A percentile compares a stretch with the other conserved stretches of the same genome.
These are phyloP conservation scores for Paracyclopina nana DNA, from an alignment of 1,140 invertebrate genomes.

Conservation along the genomic window DNA sequence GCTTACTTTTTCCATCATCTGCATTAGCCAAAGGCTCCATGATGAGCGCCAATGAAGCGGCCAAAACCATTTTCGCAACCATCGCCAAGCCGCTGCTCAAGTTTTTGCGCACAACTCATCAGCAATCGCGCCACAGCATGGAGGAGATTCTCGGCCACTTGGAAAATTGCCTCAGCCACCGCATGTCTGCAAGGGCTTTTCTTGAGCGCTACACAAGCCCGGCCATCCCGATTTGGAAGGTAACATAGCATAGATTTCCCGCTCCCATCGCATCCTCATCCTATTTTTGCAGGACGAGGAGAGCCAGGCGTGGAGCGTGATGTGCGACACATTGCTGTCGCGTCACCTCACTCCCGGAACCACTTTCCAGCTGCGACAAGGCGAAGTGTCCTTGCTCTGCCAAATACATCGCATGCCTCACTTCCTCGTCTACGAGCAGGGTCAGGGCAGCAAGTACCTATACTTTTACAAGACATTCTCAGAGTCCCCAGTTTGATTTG, in stretches of 20 bases:
- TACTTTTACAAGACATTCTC: too few relatives aligned
- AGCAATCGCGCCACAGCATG: slow-evolving; percentile 79
- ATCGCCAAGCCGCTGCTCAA: slow-evolving; percentile 87
- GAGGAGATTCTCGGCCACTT: slow-evolving; percentile 69
- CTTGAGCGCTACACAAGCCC: slow-evolving; percentile 65
- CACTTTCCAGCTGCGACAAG: slow-evolving; percentile 73
- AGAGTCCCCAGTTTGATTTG: too few relatives aligned
- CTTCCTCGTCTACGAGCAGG: too few relatives aligned
- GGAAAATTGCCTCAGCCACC: slow-evolving; percentile 65
- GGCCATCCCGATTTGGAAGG: slow-evolving; percentile 31
- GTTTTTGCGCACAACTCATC: slow-evolving; percentile 75
- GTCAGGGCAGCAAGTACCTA: too few relatives aligned
- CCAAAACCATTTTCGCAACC: slow-evolving; percentile 88
- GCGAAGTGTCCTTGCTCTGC: slow-evolving; percentile 75
- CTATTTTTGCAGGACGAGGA: slow-evolving; percentile 31
- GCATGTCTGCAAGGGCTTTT: slow-evolving; percentile 71
- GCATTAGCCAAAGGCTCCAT: neutral
- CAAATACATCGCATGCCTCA: slow-evolving; percentile 63
- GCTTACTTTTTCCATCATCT: neutral
- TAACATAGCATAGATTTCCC: neutral
- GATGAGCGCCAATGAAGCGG: slow-evolving; percentile 85
- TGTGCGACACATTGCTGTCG: slow-evolving; percentile 70
- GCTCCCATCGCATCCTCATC: neutral
- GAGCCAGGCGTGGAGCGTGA: slow-evolving; percentile 70
- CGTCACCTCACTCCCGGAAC: slow-evolving; percentile 51